Conservation (phyloP, 2,113 vertebrate genomes). For the Podocnemis expansa region DNA sequence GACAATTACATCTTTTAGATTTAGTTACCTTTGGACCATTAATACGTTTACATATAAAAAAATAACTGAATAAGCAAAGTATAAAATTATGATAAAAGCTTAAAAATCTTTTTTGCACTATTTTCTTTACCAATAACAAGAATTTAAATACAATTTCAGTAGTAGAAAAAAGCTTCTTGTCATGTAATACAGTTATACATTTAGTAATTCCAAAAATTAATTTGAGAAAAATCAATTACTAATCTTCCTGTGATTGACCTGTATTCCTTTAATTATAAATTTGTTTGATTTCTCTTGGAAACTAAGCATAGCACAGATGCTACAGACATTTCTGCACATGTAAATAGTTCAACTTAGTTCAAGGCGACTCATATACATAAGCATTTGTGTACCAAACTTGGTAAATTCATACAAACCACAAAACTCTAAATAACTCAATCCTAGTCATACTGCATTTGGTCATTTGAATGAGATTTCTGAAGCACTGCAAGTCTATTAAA, state of each 20-base stretch:
- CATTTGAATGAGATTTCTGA: neutral
- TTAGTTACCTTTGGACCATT: conserved; percentile 18
- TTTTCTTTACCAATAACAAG: conserved; percentile 24
- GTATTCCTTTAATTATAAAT: neutral
- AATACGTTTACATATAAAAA: conserved; percentile 26
- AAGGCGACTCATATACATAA: neutral
- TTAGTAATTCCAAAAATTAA: neutral
- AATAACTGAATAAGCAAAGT: conserved; percentile 33
- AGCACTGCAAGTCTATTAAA: neutral
- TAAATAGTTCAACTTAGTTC: neutral
- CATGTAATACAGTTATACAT: conserved; percentile 7
- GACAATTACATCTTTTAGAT: conserved; percentile 11
- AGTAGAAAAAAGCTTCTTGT: conserved; percentile 33
- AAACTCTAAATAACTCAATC: neutral
- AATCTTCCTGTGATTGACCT: neutral
- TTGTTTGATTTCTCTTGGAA: neutral
- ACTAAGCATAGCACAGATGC: conserved; percentile 4
- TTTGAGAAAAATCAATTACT: neutral
- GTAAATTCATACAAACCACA: neutral
- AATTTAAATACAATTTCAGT: conserved; percentile 21
- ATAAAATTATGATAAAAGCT: neutral
- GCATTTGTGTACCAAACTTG: neutral
- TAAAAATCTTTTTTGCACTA: conserved; percentile 1
- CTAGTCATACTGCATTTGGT: neutral
- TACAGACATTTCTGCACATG: neutral